Base-by-base conservation (phyloP, 2,888 invertebrate genomes). In the Drosophila anomelani region DNA sequence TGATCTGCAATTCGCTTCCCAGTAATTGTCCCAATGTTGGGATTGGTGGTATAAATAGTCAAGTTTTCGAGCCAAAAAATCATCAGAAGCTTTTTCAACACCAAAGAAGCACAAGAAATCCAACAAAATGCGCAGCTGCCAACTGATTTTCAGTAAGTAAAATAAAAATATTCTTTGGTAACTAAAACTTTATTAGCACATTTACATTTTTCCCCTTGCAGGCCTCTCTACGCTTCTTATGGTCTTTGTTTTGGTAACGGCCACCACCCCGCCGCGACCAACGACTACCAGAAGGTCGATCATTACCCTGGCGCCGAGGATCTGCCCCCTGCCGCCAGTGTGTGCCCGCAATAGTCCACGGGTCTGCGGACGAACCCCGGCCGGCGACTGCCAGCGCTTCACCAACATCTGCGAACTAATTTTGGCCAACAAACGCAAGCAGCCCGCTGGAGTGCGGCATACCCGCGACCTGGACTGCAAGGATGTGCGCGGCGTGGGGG, bases 341-440 rank as follows among this genome's bases (percentile, higher is more conserved):
- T 85, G 85, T 17, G 32, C 34, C 2, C 17, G 39, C 20, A 59
- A 55, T 9, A 85, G 89, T 64, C 85, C 85, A 0, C 64, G 58
- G 1, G 73, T 88, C 9, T 85, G 85, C 39, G 85, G 74, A 1
- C 64, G 89, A 6, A 70, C 75, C 0, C 46, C 36, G 8, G 4
- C 36, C 0, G 89, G 89, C 3, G 58, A 72, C 34, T 85, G 85
- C 34, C 80, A 81, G 10, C 81, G 89, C 12, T 85, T 86, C 32
- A 39, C 4, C 3, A 84, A 84, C 43, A 75, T 85, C 5, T 85
- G 85, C 38, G 81, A 86, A 3, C 55, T 85, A 69, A 54, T 86
- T 7, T 20, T 29, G 4, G 43, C 64, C 20, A 81, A 69, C 20
- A 23, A 38, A 0, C 54, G 29, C 4, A 32, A 15, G 12, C 9